phyloP scores from a whole-genome alignment of 2,113 vertebrate genomes.

The Syrrhaptes paradoxus region DNA sequence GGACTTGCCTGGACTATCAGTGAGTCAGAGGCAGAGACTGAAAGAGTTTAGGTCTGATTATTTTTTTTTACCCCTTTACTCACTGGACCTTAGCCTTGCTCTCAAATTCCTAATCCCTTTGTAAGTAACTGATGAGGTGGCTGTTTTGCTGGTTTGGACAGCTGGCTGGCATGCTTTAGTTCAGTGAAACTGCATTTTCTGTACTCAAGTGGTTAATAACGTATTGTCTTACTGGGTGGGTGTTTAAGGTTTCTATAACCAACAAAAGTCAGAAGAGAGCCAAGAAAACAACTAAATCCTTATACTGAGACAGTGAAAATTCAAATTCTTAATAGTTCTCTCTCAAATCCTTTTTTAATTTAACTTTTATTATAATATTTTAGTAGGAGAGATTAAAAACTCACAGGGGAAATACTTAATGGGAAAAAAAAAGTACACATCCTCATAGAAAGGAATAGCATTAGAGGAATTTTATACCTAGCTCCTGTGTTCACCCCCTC shows the following conservation, averaged over 20 bases:
- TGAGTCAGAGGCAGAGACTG: background rate
- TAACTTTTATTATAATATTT: constrained; percentile 19
- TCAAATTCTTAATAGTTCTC: background rate
- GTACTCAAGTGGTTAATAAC: background rate
- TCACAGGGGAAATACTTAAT: background rate
- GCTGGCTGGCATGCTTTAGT: background rate
- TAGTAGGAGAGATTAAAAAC: background rate
- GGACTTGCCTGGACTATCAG: background rate
- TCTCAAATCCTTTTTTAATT: constrained; percentile 23
- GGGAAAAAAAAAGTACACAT: background rate
- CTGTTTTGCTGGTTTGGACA: background rate
- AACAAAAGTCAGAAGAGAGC: background rate
- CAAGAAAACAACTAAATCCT: background rate
- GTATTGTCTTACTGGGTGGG: background rate
- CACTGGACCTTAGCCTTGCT: background rate
- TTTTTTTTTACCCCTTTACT: background rate
- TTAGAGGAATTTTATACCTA: background rate
- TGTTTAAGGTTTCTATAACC: background rate
- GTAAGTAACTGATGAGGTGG: background rate
- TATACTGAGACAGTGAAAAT: background rate
- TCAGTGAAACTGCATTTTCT: background rate
- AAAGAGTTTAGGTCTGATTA: background rate
- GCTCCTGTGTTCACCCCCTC: background rate
- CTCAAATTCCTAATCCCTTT: background rate
- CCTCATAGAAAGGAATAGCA: background rate